Percentiles rank a stretch among this genome's conserved stretches.
Evolutionary conservation across 1,140 invertebrate genomes (phyloP).

Genomic region (Lamellibrachia luymesi): DNA sequence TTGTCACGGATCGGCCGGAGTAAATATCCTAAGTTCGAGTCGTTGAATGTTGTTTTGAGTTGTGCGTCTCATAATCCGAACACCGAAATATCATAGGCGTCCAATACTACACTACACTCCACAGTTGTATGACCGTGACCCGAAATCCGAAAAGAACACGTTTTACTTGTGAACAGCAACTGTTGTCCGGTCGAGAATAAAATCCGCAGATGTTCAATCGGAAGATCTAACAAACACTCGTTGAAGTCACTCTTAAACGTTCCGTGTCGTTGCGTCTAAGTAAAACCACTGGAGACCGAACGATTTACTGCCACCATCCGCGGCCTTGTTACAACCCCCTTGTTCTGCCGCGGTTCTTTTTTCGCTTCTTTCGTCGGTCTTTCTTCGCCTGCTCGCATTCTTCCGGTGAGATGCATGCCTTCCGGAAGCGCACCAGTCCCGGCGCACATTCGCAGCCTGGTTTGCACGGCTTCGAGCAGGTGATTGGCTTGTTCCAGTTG

Average conservation of each 20-base stretch:
- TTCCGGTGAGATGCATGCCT: constrained; percentile 46
- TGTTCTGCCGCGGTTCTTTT: background rate
- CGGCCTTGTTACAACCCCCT: background rate
- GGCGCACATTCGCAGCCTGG: constrained; percentile 49
- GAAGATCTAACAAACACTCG: background rate
- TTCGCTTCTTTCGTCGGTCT: background rate
- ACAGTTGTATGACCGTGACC: background rate
- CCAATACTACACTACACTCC: background rate
- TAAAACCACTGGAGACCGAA: background rate
- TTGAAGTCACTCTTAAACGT: background rate
- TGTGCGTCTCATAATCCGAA: background rate
- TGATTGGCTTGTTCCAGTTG: constrained; percentile 29
- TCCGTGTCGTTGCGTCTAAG: background rate
- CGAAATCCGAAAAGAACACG: background rate
- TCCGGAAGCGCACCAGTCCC: constrained; percentile 48
- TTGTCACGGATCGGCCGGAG: background rate
- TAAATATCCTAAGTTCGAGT: background rate
- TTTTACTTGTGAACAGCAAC: background rate
- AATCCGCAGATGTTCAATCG: background rate
- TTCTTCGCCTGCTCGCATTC: constrained; percentile 39
- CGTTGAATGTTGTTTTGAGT: background rate
- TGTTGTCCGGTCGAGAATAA: too few species aligned
- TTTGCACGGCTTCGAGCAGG: constrained; percentile 42
- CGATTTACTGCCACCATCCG: background rate
- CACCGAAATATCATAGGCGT: background rate